Evolutionary conservation across 1,140 invertebrate genomes (phyloP).

Genomic region (Calycopis cecrops): DNA sequence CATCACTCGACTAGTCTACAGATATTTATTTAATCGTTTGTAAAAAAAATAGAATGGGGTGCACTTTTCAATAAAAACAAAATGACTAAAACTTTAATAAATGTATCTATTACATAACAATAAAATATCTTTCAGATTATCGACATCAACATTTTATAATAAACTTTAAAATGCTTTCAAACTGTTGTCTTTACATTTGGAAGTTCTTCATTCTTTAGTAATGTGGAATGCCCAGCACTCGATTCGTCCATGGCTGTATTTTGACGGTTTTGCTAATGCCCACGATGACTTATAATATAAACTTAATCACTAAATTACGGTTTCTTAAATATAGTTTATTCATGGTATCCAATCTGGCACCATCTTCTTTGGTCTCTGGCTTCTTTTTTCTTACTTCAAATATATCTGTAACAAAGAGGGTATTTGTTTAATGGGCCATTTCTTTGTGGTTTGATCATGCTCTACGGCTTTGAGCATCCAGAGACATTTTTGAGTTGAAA

Average conservation of each 20-base stretch:
- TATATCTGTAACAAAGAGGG: too few relatives aligned
- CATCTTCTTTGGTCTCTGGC: slow-evolving; percentile 45
- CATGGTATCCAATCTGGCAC: slow-evolving; percentile 38
- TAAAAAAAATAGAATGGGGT: not conserved
- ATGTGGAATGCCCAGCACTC: slow-evolving; percentile 62
- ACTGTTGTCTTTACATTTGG: not conserved
- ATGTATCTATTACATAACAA: slow-evolving; percentile 16
- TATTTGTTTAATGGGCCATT: too few relatives aligned
- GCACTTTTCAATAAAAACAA: not conserved
- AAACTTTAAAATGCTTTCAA: not conserved
- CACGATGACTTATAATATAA: slow-evolving; percentile 46
- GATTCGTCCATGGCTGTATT: slow-evolving; percentile 20
- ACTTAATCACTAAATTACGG: slow-evolving; percentile 65
- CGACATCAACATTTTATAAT: slow-evolving; percentile 13
- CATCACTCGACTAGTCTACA: too few relatives aligned
- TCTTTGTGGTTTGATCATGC: too few relatives aligned
- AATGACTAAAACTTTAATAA: slow-evolving; percentile 23
- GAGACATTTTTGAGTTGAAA: too few relatives aligned
- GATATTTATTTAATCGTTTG: too few relatives aligned
- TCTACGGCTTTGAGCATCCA: too few relatives aligned
- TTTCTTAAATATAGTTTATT: slow-evolving; percentile 57
- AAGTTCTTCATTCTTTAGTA: not conserved
- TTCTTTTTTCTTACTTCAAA: too few relatives aligned
- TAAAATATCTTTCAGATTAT: slow-evolving; percentile 13
- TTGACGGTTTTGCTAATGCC: slow-evolving; percentile 37